phyloP scores from a whole-genome alignment of 2,888 invertebrate genomes.

The Conops quadrifasciatus region DNA sequence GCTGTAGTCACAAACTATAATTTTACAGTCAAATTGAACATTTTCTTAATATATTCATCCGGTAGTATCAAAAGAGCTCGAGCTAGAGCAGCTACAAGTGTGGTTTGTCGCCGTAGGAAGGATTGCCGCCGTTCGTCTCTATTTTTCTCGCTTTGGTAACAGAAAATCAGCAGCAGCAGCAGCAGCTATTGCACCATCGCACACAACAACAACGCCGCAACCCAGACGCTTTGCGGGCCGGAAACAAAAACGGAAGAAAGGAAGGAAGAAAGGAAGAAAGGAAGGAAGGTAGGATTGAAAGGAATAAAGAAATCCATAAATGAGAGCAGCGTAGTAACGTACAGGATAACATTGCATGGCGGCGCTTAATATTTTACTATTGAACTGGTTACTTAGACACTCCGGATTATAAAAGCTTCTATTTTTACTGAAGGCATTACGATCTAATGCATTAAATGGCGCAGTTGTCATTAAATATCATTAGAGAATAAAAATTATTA shows the following conservation, averaged over 20 bases:
- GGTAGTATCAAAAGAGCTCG: too few species aligned
- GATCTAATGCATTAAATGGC: neutral
- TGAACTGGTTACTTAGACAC: too few species aligned
- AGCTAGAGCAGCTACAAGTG: neutral
- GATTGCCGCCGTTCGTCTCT: neutral
- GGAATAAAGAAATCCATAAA: too few species aligned
- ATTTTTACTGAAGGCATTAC: neutral
- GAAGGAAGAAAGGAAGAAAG: too few species aligned
- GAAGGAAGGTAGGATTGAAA: too few species aligned
- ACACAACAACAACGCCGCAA: neutral
- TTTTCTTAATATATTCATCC: neutral
- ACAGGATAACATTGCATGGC: too few species aligned
- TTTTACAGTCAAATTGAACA: too few species aligned
- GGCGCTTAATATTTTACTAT: too few species aligned
- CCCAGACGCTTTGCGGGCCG: neutral
- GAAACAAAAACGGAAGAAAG: neutral
- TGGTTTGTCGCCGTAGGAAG: neutral
- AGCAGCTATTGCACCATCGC: neutral
- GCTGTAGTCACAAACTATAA: too few species aligned
- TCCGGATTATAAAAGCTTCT: too few species aligned
- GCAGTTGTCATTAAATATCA: neutral
- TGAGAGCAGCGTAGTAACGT: too few species aligned
- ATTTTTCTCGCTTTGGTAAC: neutral
- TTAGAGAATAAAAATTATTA: neutral
- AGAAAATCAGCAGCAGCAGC: slow-evolving; percentile 12